Percentiles rank a stretch among this genome's conserved stretches.
These are phyloP conservation scores for Pseudomyrmex dendroicus DNA, from an alignment of 1,140 invertebrate species.

Conservation along the genomic window DNA sequence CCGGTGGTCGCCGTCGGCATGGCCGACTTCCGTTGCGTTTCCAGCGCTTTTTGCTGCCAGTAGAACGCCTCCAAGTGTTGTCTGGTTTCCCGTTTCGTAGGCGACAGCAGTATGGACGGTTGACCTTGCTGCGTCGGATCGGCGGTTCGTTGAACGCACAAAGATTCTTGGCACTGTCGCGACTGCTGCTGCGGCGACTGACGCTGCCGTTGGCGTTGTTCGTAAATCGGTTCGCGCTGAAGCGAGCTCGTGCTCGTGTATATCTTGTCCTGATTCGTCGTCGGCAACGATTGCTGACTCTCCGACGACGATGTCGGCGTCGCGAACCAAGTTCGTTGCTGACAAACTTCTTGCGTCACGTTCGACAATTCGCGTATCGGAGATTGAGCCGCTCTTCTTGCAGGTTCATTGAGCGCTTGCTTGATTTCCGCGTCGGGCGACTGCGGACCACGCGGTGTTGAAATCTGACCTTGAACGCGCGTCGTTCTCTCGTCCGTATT, in stretches of 20 bases:
- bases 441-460: background rate
- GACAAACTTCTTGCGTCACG: background rate
- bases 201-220: background rate
- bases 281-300: background rate
- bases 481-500: slow-evolving; percentile 27
- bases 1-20: slow-evolving; percentile 37
- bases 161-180: slow-evolving; percentile 25
- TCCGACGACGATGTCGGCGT: background rate
- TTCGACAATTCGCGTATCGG: background rate
- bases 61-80: slow-evolving; percentile 81
- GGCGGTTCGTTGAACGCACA: slow-evolving; percentile 18
- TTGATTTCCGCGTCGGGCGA: background rate
- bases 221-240: slow-evolving; percentile 37
- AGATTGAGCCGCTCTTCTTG: background rate
- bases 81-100: slow-evolving; percentile 79
- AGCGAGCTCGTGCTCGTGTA: slow-evolving; percentile 5
- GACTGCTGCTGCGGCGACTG: slow-evolving; percentile 5
- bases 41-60: slow-evolving; percentile 82
- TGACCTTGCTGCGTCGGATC: slow-evolving; percentile 27
- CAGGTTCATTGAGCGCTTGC: background rate
- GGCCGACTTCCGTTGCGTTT: slow-evolving; percentile 73
- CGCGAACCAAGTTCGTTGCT: background rate
- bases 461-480: slow-evolving; percentile 23
- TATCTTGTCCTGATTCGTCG: background rate
- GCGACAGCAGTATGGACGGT: slow-evolving; percentile 60